Evolutionary conservation across 2,797 vertebrate species (phyloP).

Genomic region (Gorsachius magnificus): DNA sequence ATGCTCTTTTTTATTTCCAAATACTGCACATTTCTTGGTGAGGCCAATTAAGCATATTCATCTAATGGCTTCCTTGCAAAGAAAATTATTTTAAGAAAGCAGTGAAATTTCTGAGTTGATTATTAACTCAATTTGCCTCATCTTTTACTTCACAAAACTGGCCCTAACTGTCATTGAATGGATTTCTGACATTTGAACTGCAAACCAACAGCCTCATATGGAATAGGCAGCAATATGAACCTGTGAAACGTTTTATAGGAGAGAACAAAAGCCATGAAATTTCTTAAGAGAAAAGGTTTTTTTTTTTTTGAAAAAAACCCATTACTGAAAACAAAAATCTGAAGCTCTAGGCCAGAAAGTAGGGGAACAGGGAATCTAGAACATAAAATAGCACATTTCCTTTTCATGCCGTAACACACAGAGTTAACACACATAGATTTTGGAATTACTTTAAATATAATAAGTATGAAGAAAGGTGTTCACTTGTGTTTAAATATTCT

Average conservation of each 20-base stretch:
- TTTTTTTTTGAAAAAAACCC: accelerated
- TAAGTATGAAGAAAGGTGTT: neutral
- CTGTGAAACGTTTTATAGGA: neutral
- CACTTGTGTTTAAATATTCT: neutral
- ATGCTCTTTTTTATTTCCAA: neutral
- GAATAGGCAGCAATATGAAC: neutral
- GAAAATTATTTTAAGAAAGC: neutral
- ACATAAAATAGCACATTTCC: neutral
- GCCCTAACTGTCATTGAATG: neutral
- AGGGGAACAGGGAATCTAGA: neutral
- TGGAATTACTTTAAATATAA: neutral
- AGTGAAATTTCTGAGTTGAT: neutral
- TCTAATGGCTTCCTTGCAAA: neutral
- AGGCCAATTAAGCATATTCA: neutral
- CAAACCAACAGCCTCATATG: neutral
- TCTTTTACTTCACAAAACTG: neutral
- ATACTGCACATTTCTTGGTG: neutral
- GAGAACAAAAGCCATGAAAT: neutral
- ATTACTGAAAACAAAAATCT: neutral
- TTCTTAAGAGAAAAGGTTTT: neutral
- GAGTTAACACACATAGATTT: neutral
- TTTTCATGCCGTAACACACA: neutral
- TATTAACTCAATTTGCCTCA: neutral
- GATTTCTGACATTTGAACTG: neutral
- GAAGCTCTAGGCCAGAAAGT: neutral